Conservation (phyloP, 2,888 invertebrate genomes). For the Girardia tigrina region DNA sequence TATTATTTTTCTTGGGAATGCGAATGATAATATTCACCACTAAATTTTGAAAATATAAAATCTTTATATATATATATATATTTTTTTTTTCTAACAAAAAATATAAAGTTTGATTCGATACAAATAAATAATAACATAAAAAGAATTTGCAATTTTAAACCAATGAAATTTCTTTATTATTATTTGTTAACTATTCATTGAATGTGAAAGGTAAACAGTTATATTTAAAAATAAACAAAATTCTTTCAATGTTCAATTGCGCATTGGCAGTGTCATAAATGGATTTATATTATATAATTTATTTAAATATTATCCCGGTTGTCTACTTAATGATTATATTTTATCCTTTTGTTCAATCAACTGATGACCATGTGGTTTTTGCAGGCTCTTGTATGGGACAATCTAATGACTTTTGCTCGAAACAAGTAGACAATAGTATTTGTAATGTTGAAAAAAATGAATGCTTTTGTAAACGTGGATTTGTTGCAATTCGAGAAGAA, state of each 20-base stretch:
- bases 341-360: not conserved
- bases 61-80: too few relatives aligned
- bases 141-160: not conserved
- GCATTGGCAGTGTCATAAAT: not conserved
- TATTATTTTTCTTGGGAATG: too few relatives aligned
- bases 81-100: too few relatives aligned
- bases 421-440: constrained; percentile 27
- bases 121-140: not conserved
- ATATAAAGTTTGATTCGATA: not conserved
- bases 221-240: not conserved
- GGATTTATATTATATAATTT: not conserved
- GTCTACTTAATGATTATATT: not conserved
- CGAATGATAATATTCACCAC: too few relatives aligned
- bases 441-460: constrained; percentile 29
- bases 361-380: constrained; percentile 23
- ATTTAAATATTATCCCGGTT: not conserved
- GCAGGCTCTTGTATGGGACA: constrained; percentile 30
- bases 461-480: constrained; percentile 26
- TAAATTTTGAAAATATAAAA: too few relatives aligned
- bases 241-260: not conserved
- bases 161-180: not conserved
- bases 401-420: not conserved
- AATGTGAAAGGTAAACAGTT: not conserved
- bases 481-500: constrained; percentile 27
- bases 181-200: not conserved